Evolutionary conservation across 2,113 vertebrate genomes (phyloP).

Genomic region (cattle (Bos taurus)): ARS-UCD2.0 NC_037344.1:20319501-20320000

Average conservation of each 20-base stretch:
- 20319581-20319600: neutral
- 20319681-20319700: neutral
- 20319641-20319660: neutral
- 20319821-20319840: neutral
- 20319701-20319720: neutral
- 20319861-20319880: neutral
- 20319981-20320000: neutral
- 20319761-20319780: neutral
- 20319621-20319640: neutral
- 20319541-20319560: neutral
- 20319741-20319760: neutral
- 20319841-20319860: neutral
- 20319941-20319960: neutral
- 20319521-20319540: neutral
- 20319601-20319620: neutral
- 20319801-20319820: neutral
- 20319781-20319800: neutral
- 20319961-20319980: neutral
- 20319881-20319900: neutral
- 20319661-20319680: neutral
- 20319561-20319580: neutral
- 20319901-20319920: neutral
- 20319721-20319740: neutral
- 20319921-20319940: neutral
- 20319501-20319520: neutral